phyloP scores from a whole-genome alignment of 1,140 invertebrate genomes.

The Magallana ariakensis region DNA sequence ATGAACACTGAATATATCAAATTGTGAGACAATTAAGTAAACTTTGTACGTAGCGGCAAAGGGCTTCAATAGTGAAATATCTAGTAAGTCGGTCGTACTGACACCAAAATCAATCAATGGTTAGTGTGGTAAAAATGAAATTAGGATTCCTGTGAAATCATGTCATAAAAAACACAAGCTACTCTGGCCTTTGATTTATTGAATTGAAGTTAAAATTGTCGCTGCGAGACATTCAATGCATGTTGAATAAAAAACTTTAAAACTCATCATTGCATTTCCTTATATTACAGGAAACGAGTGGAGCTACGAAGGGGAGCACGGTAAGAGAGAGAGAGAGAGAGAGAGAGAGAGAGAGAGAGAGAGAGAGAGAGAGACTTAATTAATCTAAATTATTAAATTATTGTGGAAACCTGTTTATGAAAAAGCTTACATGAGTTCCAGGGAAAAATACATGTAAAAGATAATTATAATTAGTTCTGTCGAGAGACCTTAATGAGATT shows the following conservation, averaged over 20 bases:
- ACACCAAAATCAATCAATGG: not conserved
- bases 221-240: too few relatives aligned
- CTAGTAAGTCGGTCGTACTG: not conserved
- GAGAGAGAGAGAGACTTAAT: not conserved
- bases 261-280: not conserved
- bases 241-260: too few relatives aligned
- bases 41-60: too few relatives aligned
- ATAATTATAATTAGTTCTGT: not conserved
- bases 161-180: not conserved
- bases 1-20: too few relatives aligned
- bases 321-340: not conserved
- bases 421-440: not conserved
- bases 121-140: not conserved
- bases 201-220: not conserved
- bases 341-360: not conserved
- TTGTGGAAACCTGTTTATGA: too few relatives aligned
- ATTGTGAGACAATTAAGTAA: too few relatives aligned
- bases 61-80: too few relatives aligned
- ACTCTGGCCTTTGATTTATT: not conserved
- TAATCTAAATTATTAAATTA: too few relatives aligned
- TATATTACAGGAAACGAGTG: slow-evolving; percentile 31
- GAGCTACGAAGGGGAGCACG: slow-evolving; percentile 31
- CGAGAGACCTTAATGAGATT: not conserved
- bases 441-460: not conserved
- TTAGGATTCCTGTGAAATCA: not conserved